A percentile compares a stretch with the other conserved stretches of the same genome.
phyloP scores from a whole-genome alignment of 2,888 invertebrate genomes.

The Apamea epomidion region DNA sequence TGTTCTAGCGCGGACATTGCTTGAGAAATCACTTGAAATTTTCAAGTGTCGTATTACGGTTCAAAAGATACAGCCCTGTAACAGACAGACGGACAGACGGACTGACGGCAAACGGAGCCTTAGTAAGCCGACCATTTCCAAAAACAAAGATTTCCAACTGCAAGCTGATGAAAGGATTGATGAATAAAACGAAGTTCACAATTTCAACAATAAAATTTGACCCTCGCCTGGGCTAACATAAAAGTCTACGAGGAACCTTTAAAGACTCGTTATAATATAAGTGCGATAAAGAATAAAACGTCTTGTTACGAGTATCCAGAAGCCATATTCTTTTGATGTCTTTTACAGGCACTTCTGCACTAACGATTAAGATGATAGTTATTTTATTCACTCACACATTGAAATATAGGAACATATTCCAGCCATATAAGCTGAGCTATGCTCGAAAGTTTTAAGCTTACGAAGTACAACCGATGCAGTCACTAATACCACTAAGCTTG shows the following conservation, averaged over 20 bases:
- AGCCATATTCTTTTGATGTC: slow-evolving; percentile 51
- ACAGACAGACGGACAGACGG: too few species aligned
- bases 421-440: background rate
- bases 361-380: slow-evolving; percentile 52
- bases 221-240: background rate
- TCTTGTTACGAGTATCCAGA: background rate
- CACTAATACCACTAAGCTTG: slow-evolving; percentile 15
- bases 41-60: too few species aligned
- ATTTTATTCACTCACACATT: slow-evolving; percentile 36
- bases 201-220: slow-evolving; percentile 3
- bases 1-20: too few species aligned
- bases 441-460: slow-evolving; percentile 40
- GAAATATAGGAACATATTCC: slow-evolving; percentile 6
- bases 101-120: too few species aligned
- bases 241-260: background rate
- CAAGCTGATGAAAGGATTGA: background rate
- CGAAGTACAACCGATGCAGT: slow-evolving; percentile 7
- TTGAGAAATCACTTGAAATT: too few species aligned
- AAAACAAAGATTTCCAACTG: background rate
- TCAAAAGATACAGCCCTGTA: too few species aligned
- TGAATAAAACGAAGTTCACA: background rate
- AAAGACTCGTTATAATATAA: slow-evolving; percentile 5
- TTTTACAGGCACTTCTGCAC: slow-evolving; percentile 66
- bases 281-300: slow-evolving; percentile 10
- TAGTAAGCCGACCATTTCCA: background rate